Evolutionary conservation across 2,888 invertebrate genomes (phyloP).

Genomic region (Campopleginae sp.): DNA sequence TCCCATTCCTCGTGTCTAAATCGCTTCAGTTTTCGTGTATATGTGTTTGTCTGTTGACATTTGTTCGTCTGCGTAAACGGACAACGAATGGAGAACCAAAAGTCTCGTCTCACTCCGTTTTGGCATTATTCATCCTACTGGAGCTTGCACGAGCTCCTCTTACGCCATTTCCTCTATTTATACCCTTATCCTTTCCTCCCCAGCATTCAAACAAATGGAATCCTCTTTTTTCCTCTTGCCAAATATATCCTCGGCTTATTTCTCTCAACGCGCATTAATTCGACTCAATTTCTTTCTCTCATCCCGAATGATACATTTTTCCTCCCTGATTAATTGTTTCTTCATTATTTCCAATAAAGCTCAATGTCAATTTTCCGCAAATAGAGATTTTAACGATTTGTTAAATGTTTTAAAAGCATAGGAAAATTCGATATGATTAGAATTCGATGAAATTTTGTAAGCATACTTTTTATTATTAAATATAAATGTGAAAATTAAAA

Average conservation of each 20-base stretch:
- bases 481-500: no score
- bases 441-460: no score
- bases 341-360: not conserved
- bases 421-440: no score
- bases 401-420: no score
- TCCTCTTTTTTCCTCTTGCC: slow-evolving; percentile 20
- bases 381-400: no score
- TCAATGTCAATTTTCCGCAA: no score
- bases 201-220: slow-evolving; percentile 10
- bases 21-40: slow-evolving; percentile 16
- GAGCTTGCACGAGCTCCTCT: slow-evolving; percentile 15
- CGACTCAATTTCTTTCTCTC: not conserved
- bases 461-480: no score
- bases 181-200: slow-evolving; percentile 12
- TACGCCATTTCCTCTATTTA: not conserved
- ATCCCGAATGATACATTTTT: not conserved
- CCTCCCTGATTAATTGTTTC: not conserved
- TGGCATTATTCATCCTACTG: slow-evolving; percentile 34
- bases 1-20: slow-evolving; percentile 26
- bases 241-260: slow-evolving; percentile 51
- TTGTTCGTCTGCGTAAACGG: slow-evolving; percentile 54
- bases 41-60: not conserved
- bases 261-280: slow-evolving; percentile 37
- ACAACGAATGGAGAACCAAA: slow-evolving; percentile 50
- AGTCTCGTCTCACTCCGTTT: slow-evolving; percentile 49